Evolutionary conservation across 2,113 vertebrate species (phyloP).

Genomic region (Phylloscopus trochiloides): DNA sequence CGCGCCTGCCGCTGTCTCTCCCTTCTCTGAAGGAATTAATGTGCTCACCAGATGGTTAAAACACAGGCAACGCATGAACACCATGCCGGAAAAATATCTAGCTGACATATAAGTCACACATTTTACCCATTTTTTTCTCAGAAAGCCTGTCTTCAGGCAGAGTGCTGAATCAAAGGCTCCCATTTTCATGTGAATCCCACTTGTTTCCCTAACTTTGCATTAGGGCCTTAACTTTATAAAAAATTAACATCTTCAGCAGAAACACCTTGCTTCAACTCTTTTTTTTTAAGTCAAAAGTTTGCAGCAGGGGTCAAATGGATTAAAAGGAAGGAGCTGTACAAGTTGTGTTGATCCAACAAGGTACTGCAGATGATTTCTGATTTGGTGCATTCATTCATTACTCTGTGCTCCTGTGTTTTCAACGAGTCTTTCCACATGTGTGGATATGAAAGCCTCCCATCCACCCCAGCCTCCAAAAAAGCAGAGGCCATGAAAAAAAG

Average conservation of each 20-base stretch:
- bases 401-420: not conserved
- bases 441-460: not conserved
- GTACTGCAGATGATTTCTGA: not conserved
- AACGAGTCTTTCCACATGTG: not conserved
- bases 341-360: not conserved
- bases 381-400: not conserved
- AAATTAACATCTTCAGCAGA: not conserved
- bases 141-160: not conserved
- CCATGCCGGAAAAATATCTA: not conserved
- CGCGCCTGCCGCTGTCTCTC: accelerated
- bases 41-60: conserved; percentile 13
- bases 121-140: not conserved
- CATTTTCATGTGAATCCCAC: not conserved
- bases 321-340: not conserved
- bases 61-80: not conserved
- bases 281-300: not conserved
- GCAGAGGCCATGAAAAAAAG: not conserved
- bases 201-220: not conserved
- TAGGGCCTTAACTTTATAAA: not conserved
- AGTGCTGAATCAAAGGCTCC: not conserved
- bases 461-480: not conserved
- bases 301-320: not conserved
- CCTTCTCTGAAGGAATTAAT: not conserved
- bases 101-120: not conserved
- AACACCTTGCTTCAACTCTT: not conserved